A percentile compares a stretch with the other conserved stretches of the same genome.
These are phyloP conservation scores for Halictus rubicundus DNA, from an alignment of 1,140 invertebrate genomes.

Conservation along the genomic window DNA sequence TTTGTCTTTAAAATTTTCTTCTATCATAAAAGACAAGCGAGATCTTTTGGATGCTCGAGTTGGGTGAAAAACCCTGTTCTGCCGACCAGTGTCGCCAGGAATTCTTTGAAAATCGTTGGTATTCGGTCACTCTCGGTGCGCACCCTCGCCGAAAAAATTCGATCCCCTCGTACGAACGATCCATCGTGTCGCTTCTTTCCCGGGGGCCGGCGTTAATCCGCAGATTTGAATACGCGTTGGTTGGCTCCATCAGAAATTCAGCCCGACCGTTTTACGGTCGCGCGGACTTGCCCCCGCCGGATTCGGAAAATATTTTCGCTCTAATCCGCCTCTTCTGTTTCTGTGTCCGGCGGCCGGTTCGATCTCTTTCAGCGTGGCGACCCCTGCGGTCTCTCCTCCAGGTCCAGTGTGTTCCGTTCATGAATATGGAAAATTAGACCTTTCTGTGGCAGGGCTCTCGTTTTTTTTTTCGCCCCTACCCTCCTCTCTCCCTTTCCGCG, in stretches of 20 bases:
- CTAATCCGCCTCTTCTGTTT: constrained; percentile 43
- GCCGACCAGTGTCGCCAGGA: too few species aligned
- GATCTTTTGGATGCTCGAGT: too few species aligned
- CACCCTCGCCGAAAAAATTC: too few species aligned
- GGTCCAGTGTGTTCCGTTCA: constrained; percentile 30
- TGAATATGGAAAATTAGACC: constrained; percentile 70
- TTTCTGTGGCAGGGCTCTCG: constrained; percentile 33
- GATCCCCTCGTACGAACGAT: neutral
- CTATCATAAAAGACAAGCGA: too few species aligned
- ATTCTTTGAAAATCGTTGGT: too few species aligned
- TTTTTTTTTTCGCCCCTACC: neutral
- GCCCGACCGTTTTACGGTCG: neutral
- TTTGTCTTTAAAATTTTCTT: too few species aligned
- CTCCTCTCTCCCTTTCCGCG: neutral
- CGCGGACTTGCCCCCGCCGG: neutral
- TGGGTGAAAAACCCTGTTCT: too few species aligned
- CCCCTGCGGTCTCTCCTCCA: neutral
- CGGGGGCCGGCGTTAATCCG: constrained; percentile 4
- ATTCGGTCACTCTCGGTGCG: too few species aligned
- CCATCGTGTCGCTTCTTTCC: neutral
- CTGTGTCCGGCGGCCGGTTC: neutral
- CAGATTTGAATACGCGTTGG: constrained; percentile 35
- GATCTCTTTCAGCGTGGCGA: neutral
- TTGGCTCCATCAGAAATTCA: constrained; percentile 32
- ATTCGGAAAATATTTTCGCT: constrained; percentile 52